Base-by-base conservation (phyloP, 2,888 invertebrate genomes). In the Pinctada fucata region DNA sequence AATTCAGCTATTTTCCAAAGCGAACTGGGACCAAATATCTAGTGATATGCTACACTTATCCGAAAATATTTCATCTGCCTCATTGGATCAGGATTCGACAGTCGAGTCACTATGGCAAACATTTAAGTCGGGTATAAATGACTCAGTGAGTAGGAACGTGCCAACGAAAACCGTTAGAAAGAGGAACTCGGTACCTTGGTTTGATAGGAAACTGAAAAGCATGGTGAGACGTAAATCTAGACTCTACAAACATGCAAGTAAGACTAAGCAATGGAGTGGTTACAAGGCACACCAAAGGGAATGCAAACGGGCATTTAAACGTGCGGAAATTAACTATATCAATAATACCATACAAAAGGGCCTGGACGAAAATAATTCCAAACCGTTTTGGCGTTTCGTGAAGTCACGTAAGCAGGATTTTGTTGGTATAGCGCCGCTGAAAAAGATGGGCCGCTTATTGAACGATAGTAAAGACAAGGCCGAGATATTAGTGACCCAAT, bases 311-410 rank as follows among this genome's bases (percentile, higher is more conserved):
- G 74, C 47, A 2, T 78, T 78, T 64, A 80, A 78, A 64, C 52
- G 65, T 65, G 74, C 78, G 2, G 80, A 82, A 63, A 71, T 78
- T 10, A 68, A 75, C 65, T 58, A 76, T 48, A 74, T 80, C 45
- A 75, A 78, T 51, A 49, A 52, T n/a, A 70, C 51, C n/a, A 79
- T 73, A 13, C 69, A 77, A 48, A 70, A 79, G 65, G 79, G 80
- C 31, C 78, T 81, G 31, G 79, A 79, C 8, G 71, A 83, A 13
- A 76, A 82, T 2, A 80, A 83, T 72, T 58, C 81, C 5, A 83
- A 85, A 51, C 82, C 80, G 13, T 84, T 83, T 47, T 84, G 82
- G 79, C 48, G 77, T 3, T 83, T 80, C 72, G 78, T 83, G 10
- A 84, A 84, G 51, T 69, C 82, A 3, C 65, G 74, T 31, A 68